A percentile compares a stretch with the other conserved stretches of the same genome.
phyloP scores from a whole-genome alignment of 2,888 invertebrate genomes.

The Apamea sordens region DNA sequence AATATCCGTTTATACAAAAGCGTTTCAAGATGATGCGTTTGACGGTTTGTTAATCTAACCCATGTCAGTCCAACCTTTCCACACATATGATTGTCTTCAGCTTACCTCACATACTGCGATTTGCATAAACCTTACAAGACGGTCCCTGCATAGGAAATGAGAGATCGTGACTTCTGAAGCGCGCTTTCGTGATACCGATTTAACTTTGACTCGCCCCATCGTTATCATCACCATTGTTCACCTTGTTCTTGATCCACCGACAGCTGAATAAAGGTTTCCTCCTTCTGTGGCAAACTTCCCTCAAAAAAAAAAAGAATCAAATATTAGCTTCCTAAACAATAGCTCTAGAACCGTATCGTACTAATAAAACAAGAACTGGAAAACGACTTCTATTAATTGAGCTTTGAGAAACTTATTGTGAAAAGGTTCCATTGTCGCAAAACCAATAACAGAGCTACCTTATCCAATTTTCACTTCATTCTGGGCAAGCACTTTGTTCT shows the following conservation, averaged over 20 bases:
- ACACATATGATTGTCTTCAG: conserved; percentile 43
- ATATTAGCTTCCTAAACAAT: conserved; percentile 30
- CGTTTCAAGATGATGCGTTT: conserved; percentile 12
- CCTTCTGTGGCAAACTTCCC: not conserved
- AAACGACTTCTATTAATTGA: conserved; percentile 67
- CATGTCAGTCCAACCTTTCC: conserved; percentile 2
- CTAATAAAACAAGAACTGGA: conserved; percentile 57
- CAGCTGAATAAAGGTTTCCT: not conserved
- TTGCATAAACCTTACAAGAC: conserved; percentile 43
- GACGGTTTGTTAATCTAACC: conserved; percentile 3
- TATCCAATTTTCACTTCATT: conserved; percentile 79
- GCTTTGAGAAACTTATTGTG: conserved; percentile 72
- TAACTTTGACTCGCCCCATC: not conserved
- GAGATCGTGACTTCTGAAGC: conserved; percentile 19
- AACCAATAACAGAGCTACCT: conserved; percentile 76
- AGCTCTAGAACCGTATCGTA: conserved; percentile 14
- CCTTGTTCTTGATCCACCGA: not conserved
- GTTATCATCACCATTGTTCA: too few species aligned
- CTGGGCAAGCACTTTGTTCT: conserved; percentile 81
- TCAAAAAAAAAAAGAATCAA: conserved; percentile 1
- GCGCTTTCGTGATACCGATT: not conserved
- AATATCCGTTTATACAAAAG: not conserved
- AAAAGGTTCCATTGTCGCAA: conserved; percentile 74
- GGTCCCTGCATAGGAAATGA: conserved; percentile 40
- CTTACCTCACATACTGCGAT: conserved; percentile 36